Conservation (phyloP, 2,113 vertebrate genomes). For the Diphyllodes magnificus region DNA sequence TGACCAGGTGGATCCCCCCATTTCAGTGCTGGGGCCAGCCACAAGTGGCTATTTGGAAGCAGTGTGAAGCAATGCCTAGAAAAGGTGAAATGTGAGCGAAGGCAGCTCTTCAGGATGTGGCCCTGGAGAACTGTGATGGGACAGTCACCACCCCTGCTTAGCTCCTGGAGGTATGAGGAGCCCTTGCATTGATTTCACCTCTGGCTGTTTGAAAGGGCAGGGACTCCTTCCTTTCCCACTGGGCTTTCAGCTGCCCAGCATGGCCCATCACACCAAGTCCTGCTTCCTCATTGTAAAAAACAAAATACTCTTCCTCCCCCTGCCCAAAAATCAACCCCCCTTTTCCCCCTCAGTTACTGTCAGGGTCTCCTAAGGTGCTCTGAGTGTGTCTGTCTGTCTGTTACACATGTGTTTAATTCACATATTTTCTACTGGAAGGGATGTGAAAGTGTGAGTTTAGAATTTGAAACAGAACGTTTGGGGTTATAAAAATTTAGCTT, state of each 20-base stretch:
- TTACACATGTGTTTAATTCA: slow-evolving; percentile 71
- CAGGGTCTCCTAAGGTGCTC: slow-evolving; percentile 40
- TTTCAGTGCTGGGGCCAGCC: not conserved
- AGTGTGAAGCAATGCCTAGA: not conserved
- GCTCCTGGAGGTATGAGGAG: not conserved
- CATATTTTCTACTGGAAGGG: slow-evolving; percentile 55
- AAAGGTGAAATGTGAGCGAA: not conserved
- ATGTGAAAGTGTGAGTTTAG: slow-evolving; percentile 60
- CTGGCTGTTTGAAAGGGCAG: not conserved
- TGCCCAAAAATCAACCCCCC: not conserved
- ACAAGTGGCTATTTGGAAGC: not conserved
- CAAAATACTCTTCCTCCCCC: not conserved
- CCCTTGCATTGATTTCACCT: not conserved
- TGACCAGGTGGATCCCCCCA: not conserved
- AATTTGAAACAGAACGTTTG: slow-evolving; percentile 63
- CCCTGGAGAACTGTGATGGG: not conserved
- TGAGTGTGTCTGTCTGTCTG: slow-evolving; percentile 8
- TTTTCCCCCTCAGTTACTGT: not conserved
- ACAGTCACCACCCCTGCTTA: not conserved
- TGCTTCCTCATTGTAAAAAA: not conserved
- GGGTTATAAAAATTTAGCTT: slow-evolving; percentile 76
- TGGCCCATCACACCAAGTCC: not conserved
- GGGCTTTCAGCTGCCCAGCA: not conserved
- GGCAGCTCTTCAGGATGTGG: not conserved
- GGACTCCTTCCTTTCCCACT: not conserved